phyloP scores from a whole-genome alignment of 2,113 vertebrate genomes.

The Prinia subflava region DNA sequence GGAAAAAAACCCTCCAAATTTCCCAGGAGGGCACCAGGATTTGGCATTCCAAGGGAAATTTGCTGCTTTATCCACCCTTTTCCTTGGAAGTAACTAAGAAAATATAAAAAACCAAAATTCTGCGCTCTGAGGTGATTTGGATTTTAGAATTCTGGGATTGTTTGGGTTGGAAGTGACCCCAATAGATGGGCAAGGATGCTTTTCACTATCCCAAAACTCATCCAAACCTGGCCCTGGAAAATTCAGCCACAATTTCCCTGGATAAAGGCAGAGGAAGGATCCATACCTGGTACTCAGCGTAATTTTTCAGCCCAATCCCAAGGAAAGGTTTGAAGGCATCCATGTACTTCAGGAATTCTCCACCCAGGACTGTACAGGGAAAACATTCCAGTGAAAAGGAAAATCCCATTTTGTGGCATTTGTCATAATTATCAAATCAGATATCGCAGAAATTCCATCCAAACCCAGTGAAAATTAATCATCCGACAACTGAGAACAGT shows the following conservation, averaged over 20 bases:
- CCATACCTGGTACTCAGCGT: constrained; percentile 94
- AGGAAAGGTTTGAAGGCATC: constrained; percentile 98
- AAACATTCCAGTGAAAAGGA: not conserved
- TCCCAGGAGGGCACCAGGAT: not conserved
- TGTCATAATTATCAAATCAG: not conserved
- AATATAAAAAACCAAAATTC: not conserved
- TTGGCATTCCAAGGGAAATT: not conserved
- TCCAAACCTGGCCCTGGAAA: not conserved
- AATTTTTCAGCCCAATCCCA: constrained; percentile 95
- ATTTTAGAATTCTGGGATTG: not conserved
- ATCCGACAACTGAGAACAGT: rapidly evolving
- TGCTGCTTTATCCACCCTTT: not conserved
- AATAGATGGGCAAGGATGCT: not conserved
- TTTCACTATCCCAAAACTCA: not conserved
- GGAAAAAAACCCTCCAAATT: not conserved
- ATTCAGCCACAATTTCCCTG: not conserved
- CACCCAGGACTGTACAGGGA: constrained; percentile 82
- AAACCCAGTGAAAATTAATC: not conserved
- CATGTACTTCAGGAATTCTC: constrained; percentile 98
- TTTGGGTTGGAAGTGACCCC: not conserved
- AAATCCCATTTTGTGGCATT: not conserved
- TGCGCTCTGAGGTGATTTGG: not conserved
- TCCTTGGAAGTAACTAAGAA: not conserved
- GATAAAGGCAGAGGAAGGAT: not conserved
- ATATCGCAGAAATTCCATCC: not conserved